Percentiles rank a stretch among this genome's conserved stretches.
Conservation (phyloP, 2,113 vertebrate species). For the Mastomys natalensis region DNA sequence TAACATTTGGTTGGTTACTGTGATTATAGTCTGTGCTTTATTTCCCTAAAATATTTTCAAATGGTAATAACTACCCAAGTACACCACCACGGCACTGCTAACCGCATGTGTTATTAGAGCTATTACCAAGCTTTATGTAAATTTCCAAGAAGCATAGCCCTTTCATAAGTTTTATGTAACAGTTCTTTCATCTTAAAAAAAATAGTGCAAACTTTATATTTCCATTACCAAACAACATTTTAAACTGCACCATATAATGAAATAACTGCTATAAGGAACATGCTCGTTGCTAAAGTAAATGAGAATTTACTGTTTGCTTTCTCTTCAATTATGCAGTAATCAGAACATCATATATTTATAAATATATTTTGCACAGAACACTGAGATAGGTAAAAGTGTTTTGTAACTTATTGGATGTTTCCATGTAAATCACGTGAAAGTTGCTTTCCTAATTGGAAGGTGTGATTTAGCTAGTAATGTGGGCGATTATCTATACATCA, state of each 20-base stretch:
- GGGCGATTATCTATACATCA: no score
- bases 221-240: not conserved
- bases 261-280: not conserved
- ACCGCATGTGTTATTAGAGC: slow-evolving; percentile 6
- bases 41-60: slow-evolving; percentile 58
- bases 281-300: not conserved
- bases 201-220: not conserved
- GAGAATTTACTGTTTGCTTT: not conserved
- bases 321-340: not conserved
- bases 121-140: not conserved
- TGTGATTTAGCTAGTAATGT: not conserved
- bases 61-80: not conserved
- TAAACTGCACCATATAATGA: not conserved
- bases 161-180: not conserved
- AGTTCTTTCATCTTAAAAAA: slow-evolving; percentile 6
- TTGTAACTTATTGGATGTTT: not conserved
- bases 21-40: slow-evolving; percentile 37
- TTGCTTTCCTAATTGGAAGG: not conserved
- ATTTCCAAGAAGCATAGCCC: not conserved
- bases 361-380: not conserved
- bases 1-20: not conserved
- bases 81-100: not conserved
- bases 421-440: not conserved
- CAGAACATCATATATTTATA: not conserved
- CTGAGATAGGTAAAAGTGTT: not conserved